Evolutionary conservation across 2,888 invertebrate species (phyloP), one percentile per base, ranked within the genome.

Genomic region (Kuschelorhynchus macadamiae): DNA sequence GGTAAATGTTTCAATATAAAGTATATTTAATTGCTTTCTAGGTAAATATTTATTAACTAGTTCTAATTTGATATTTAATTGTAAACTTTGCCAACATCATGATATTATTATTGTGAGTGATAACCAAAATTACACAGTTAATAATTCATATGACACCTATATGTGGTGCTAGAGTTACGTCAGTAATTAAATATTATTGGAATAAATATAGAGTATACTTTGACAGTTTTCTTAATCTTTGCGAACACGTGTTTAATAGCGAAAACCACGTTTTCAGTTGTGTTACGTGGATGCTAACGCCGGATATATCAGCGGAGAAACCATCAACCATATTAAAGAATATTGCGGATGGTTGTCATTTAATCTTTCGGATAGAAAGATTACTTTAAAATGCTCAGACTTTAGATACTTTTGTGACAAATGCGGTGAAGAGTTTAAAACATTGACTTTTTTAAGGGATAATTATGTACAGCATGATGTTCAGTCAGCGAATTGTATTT

Each of bases 391-490:
- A 25, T 25, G 4, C 7, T n/a, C 36, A 2, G 11, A 2, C 11
- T 36, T 36, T 2, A 36, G 11, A 36, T 56, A 59, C 14, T 59
- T 41, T 41, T 59, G 59, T 25, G 59, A 59, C 1, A 12, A 14
- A 33, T 59, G 59, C 36, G 36, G 47, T 5, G 11, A 52, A 25
- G 33, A 11, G 14, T 33, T 33, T 8, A 14, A 5, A 7, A 11
- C 18, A 2, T 25, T 52, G 7, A 32, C 3, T 9, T 2, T 2
- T 39, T 18, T 55, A 17, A 12, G 42, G n/a, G 33, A 41, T 1
- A 50, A 61, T 12, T 41, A 61, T 17, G 25, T 36, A 4, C 30
- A 12, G 2, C 61, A 61, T 32, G n/a, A 20, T 3, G 30, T 25
- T 32, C 41, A 50, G 18, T 8, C 30, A 11, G 12, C 52, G 7